Base-by-base conservation (phyloP, 2,113 vertebrate species). In the Myotis yumanensis region DNA sequence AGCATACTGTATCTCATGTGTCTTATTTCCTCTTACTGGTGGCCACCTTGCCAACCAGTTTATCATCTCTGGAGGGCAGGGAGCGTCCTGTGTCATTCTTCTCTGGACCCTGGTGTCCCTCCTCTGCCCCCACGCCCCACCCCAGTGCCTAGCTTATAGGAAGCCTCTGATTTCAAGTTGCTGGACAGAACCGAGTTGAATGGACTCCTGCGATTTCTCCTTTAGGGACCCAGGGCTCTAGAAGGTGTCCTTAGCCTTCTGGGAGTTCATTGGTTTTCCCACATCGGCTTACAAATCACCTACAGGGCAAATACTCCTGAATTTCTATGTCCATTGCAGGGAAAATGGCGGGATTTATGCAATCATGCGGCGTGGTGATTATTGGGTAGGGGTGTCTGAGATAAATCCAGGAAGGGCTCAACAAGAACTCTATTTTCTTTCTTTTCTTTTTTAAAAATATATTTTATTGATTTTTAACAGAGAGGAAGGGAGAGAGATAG, bases 351-450 rank as follows among this genome's bases (percentile, higher is more conserved):
- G 23, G 30, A 62, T 16, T 15, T 52, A 14, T 46, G n/a, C n/a
- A 92, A 5, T 57, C 11, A n/a, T 28, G 23, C 35, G 40, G 32
- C 20, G 12, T 46, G 37, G 28, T 25, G 14, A 18, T 20, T 23
- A 5, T 23, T 43, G 59, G 10, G n/a, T 59, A 22, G 20, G 54
- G 11, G 12, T 57, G 23, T 64, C 73, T 83, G 75, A 93, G 66
- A 79, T 92, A 91, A 82, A 86, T 66, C 37, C 59, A 86, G 69
- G 37, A 73, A 89, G 32, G 64, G 40, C 64, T 68, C 52, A 30
- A 40, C 22, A 90, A 92, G 68, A 90, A 32, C 28, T 81, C 68
- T 17, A 30, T 37, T 91, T 75, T 64, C n/a, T n/a, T n/a, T n/a
- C n/a, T n/a, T n/a, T n/a, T n/a, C n/a, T n/a, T n/a, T n/a, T n/a